Evolutionary conservation across 2,888 invertebrate species (phyloP).

Genomic region (Polia nebulosa): DNA sequence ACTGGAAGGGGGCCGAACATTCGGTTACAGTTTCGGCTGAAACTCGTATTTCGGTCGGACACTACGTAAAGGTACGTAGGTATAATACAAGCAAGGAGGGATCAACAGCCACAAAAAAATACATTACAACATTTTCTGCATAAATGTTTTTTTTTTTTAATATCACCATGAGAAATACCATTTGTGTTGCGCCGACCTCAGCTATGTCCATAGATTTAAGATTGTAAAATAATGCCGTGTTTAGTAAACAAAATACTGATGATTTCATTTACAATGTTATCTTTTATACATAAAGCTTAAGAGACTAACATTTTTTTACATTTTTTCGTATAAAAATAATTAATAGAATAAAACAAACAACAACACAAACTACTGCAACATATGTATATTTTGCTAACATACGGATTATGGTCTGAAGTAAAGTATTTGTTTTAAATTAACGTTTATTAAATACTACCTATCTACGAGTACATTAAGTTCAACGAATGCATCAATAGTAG

Average conservation of each 20-base stretch:
- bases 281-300: neutral
- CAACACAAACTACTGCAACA: neutral
- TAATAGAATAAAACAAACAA: neutral
- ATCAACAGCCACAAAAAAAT: neutral
- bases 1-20: too few relatives aligned
- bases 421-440: too few relatives aligned
- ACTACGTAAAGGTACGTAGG: too few relatives aligned
- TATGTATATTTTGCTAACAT: neutral
- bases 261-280: slow-evolving; percentile 2
- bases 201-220: neutral
- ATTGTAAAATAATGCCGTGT: neutral
- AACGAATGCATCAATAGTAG: neutral
- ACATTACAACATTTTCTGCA: neutral
- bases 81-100: neutral
- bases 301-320: neutral
- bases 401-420: too few relatives aligned
- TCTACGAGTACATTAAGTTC: too few relatives aligned
- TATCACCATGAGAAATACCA: neutral
- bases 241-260: neutral
- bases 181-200: neutral
- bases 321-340: neutral
- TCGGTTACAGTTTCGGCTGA: too few relatives aligned
- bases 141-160: neutral
- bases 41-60: too few relatives aligned
- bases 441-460: neutral